Evolutionary conservation across 2,113 vertebrate species (phyloP).

Genomic region (Notothenia rossii): DNA sequence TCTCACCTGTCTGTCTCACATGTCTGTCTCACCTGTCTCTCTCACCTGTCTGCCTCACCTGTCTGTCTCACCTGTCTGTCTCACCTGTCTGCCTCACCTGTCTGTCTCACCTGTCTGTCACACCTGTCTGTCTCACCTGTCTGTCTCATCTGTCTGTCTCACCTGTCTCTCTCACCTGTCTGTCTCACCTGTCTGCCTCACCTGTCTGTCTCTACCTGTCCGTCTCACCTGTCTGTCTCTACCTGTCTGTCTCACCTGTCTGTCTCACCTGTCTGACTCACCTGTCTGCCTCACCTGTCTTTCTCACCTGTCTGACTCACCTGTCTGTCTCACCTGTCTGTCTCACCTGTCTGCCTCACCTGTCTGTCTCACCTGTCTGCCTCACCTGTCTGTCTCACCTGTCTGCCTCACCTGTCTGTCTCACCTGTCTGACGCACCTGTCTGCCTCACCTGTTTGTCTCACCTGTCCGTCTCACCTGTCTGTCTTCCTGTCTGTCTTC

Average conservation of each 20-base stretch:
- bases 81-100: neutral
- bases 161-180: neutral
- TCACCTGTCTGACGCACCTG: neutral
- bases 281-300: too few species aligned
- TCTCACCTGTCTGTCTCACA: neutral
- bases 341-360: neutral
- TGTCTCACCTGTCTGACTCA: too few species aligned
- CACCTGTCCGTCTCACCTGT: neutral
- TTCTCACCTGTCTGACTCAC: neutral
- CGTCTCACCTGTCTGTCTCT: conserved; percentile 30
- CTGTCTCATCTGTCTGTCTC: neutral
- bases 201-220: neutral
- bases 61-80: too few species aligned
- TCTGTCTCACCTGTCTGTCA: neutral
- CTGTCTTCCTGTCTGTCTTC: neutral
- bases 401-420: neutral
- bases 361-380: neutral
- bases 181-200: conserved; percentile 2
- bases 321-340: neutral
- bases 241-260: conserved; percentile 83
- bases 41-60: neutral
- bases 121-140: neutral
- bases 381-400: neutral
- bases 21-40: neutral
- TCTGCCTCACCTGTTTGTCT: neutral